Evolutionary conservation across 1,140 invertebrate genomes (phyloP), one percentile per base, ranked within the genome.

Genomic region (Drosophila tsacasi): DNA sequence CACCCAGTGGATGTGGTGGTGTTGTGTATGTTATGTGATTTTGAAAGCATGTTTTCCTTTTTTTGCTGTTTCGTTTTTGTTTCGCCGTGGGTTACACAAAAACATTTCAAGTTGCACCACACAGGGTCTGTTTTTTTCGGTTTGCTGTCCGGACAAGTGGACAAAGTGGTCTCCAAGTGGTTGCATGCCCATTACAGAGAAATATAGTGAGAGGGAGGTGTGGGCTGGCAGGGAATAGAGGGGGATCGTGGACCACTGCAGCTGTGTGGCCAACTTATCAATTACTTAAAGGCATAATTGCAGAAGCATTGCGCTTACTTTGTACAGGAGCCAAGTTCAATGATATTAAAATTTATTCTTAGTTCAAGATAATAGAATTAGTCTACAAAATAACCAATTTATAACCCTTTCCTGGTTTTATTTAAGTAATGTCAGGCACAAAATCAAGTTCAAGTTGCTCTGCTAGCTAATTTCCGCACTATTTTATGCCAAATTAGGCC

Each of bases 141-240:
- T 69, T 63, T 66, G 37, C 66, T 69, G 66, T 69, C 66, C 61
- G 62, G 27, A 66, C 66, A 69, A 72, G 69, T 72, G 69, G 42
- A 71, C 66, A 71, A 71, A 59, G 67, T 71, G 66, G 69, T 59
- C 13, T 32, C 52, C 66, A 72, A 72, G 69, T 72, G 66, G 69
- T 71, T 46, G 64, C 49, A 42, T 44, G 64, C 39, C 49, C 64
- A 68, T 55, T 68, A 69, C 10, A 27, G 39, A 35, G 37, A 37
- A 8, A 23, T 5, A n/a, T 1, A 49, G 13, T 25, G 15, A 27
- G 23, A 49, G 15, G n/a, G 44, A 50, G 61, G 63, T 35, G 63
- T 66, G 39, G 55, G 39, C 37, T 62, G 21, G 57, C 21, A 32
- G 13, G 58, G 63, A 61, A 63, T 37, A 12, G 63, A 12, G 50